phyloP scores from a whole-genome alignment of 2,888 invertebrate genomes.

The Toxonevra muliebris region DNA sequence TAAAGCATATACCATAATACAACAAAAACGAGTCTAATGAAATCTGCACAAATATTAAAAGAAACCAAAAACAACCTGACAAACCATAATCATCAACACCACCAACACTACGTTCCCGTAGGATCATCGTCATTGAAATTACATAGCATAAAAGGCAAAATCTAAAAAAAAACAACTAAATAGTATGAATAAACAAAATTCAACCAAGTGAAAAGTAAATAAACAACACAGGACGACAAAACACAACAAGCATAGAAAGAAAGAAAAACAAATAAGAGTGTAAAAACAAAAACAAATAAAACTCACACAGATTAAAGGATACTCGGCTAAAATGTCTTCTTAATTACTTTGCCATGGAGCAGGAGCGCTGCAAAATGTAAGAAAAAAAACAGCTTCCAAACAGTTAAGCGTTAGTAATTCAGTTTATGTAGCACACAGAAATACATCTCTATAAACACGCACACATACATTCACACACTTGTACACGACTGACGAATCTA shows the following conservation, averaged over 20 bases:
- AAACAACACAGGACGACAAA: background rate
- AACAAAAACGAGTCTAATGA: slow-evolving; percentile 12
- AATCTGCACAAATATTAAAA: slow-evolving; percentile 22
- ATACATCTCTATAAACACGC: background rate
- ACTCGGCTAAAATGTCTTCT: slow-evolving; percentile 57
- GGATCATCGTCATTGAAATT: background rate
- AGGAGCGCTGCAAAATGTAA: background rate
- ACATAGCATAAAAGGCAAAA: slow-evolving; percentile 9
- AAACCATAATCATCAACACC: slow-evolving; percentile 29
- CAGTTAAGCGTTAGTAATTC: slow-evolving; percentile 33
- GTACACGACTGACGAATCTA: background rate
- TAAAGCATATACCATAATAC: background rate
- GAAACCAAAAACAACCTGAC: slow-evolving; percentile 14
- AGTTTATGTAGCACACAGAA: slow-evolving; percentile 21
- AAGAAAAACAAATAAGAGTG: slow-evolving; percentile 47
- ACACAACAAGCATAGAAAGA: slow-evolving; percentile 7
- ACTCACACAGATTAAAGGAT: slow-evolving; percentile 55
- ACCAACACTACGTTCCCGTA: background rate
- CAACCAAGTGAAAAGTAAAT: slow-evolving; percentile 15
- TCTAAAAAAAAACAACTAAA: background rate
- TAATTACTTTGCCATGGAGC: slow-evolving; percentile 54
- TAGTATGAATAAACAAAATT: slow-evolving; percentile 19
- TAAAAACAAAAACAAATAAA: slow-evolving; percentile 21
- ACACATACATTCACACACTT: background rate
- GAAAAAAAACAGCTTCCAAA: slow-evolving; percentile 15